These are phyloP conservation scores for Momotus momota DNA, from an alignment of 2,797 vertebrate genomes.

Conservation along the genomic window DNA sequence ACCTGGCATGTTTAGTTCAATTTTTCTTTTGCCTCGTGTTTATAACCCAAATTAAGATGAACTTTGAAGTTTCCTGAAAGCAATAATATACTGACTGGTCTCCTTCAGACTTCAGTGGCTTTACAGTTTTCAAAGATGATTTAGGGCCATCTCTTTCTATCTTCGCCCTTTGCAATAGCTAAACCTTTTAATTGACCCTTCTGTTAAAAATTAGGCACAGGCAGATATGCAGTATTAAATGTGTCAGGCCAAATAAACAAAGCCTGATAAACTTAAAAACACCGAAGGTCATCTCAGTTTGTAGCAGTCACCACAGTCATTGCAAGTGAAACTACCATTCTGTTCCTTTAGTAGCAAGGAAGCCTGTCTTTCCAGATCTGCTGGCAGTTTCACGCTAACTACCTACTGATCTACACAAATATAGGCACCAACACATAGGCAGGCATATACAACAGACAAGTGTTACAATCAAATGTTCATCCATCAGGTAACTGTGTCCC, in stretches of 20 bases:
- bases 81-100: neutral
- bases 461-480: neutral
- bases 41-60: neutral
- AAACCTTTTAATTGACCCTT: neutral
- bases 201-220: neutral
- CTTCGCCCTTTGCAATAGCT: neutral
- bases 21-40: neutral
- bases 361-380: neutral
- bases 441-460: neutral
- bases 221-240: neutral
- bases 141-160: neutral
- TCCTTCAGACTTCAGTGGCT: neutral
- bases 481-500: neutral
- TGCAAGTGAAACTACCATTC: neutral
- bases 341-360: neutral
- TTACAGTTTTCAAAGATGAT: neutral
- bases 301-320: neutral
- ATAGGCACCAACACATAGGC: rapidly evolving
- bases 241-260: neutral
- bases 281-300: neutral
- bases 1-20: neutral
- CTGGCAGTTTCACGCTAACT: neutral
- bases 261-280: neutral
- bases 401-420: neutral
- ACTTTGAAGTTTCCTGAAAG: neutral